Evolutionary conservation across 2,797 vertebrate genomes (phyloP), one percentile per base, ranked within the genome.

Genomic region (Mareca strepera): DNA sequence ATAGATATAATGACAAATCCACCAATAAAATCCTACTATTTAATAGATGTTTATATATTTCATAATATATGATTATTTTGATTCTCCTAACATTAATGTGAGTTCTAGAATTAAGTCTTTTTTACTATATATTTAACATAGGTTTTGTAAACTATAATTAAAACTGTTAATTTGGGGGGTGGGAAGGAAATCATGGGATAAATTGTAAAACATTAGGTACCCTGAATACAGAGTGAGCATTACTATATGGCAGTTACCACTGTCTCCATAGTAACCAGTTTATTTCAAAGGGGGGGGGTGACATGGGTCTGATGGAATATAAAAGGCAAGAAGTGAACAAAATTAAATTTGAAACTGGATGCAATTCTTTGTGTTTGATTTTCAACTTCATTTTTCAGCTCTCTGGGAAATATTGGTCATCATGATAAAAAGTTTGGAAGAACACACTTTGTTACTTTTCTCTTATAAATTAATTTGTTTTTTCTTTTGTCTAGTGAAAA

Each of bases 231-330:
- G 5, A 39, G 12, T 53, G 16, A 90, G 23, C 8, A 10, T 83
- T 86, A 25, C 17, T 88, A 23, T 74, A 56, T 28, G 8, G 18
- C 25, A 77, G 20, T 46, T 84, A 63, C 46, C 37, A n/a, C 28
- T 86, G 25, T 92, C n/a, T 92, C 83, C 31, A 20, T 68, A 90
- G 72, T 79, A 95, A 88, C 56, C 11, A 59, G 9, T 74, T 88
- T 67, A 63, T 82, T 94, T 94, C 60, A 70, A 39, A 86, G 11
- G 5, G 55, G 43, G 21, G 76, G 43, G 4, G 55, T 39, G 21
- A 73, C 31, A 23, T 48, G 46, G 8, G 5, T 75, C 41, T 94
- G 52, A 9, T 88, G 11, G 52, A 84, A 76, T 83, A 67, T 2
- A 55, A 13, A 93, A 85, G 17, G 18, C 33, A 79, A 69, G 31